These are phyloP conservation scores for Myotis lucifugus DNA, from an alignment of 2,113 vertebrate genomes.

Conservation along the genomic window DNA sequence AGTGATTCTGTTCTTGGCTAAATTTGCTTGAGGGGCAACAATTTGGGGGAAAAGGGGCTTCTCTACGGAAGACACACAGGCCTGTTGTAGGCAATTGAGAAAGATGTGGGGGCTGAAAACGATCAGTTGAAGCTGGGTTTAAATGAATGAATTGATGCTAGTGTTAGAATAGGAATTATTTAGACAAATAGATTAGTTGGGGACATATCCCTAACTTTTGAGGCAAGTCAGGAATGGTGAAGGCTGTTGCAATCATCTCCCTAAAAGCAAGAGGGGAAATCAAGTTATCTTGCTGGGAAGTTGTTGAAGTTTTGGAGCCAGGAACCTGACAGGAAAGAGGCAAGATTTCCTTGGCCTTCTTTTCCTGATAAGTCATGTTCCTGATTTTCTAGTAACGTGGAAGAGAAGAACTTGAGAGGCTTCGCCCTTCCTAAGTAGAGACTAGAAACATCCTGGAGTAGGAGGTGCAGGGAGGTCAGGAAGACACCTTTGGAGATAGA, in stretches of 20 bases:
- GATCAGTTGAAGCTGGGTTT: background rate
- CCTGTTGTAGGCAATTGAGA: background rate
- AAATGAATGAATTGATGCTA: background rate
- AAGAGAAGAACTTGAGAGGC: slow-evolving; percentile 51
- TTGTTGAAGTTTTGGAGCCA: slow-evolving; percentile 65
- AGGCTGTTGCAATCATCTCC: background rate
- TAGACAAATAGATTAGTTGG: background rate
- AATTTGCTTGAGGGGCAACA: background rate
- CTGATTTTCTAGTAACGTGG: slow-evolving; percentile 73
- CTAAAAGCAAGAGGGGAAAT: slow-evolving; percentile 38
- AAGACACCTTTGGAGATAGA: background rate
- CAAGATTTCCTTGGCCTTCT: slow-evolving; percentile 71
- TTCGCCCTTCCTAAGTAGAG: slow-evolving; percentile 63
- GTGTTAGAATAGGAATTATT: background rate
- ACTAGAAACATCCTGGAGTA: slow-evolving; percentile 72
- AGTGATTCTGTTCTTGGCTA: background rate
- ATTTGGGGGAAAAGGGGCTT: background rate
- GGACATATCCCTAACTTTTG: background rate
- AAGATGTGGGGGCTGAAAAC: background rate
- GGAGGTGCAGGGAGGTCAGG: background rate
- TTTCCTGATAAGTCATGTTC: slow-evolving; percentile 72
- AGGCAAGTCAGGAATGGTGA: background rate
- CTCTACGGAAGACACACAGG: background rate
- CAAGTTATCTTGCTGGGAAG: slow-evolving; percentile 65
- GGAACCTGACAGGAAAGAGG: slow-evolving; percentile 69